phyloP scores from a whole-genome alignment of 2,888 invertebrate species.

The Tetanocera ferruginea region DNA sequence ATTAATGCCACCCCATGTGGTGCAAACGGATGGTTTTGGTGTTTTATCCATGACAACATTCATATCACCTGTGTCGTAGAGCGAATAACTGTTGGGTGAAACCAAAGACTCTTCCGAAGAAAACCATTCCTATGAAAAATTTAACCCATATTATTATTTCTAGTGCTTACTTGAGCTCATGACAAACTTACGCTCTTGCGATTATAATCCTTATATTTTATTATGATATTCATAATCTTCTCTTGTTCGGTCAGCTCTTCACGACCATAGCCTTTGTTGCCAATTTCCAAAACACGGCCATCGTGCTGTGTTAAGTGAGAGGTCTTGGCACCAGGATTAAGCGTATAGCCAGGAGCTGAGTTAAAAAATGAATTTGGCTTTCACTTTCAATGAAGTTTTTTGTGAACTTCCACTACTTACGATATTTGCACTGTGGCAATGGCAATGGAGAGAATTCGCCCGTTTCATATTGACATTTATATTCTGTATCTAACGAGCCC shows the following conservation, averaged over 20 bases:
- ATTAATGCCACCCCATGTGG: slow-evolving; percentile 85
- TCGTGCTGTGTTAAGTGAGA: slow-evolving; percentile 45
- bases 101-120: slow-evolving; percentile 63
- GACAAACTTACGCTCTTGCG: slow-evolving; percentile 54
- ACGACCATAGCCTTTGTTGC: slow-evolving; percentile 49
- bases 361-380: too few species aligned
- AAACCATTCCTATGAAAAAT: slow-evolving; percentile 60
- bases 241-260: slow-evolving; percentile 56
- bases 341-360: slow-evolving; percentile 59
- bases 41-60: slow-evolving; percentile 60
- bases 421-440: slow-evolving; percentile 80
- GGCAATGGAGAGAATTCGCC: slow-evolving; percentile 79
- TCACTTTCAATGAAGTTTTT: too few species aligned
- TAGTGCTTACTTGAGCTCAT: neutral
- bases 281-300: slow-evolving; percentile 46
- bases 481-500: slow-evolving; percentile 73
- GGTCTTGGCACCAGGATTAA: slow-evolving; percentile 48
- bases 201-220: slow-evolving; percentile 58
- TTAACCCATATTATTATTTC: too few species aligned
- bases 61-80: slow-evolving; percentile 60
- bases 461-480: slow-evolving; percentile 77
- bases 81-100: slow-evolving; percentile 57
- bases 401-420: slow-evolving; percentile 67
- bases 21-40: slow-evolving; percentile 79
- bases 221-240: slow-evolving; percentile 55